phyloP scores from a whole-genome alignment of 2,888 invertebrate species.

The Hyalella azteca region DNA sequence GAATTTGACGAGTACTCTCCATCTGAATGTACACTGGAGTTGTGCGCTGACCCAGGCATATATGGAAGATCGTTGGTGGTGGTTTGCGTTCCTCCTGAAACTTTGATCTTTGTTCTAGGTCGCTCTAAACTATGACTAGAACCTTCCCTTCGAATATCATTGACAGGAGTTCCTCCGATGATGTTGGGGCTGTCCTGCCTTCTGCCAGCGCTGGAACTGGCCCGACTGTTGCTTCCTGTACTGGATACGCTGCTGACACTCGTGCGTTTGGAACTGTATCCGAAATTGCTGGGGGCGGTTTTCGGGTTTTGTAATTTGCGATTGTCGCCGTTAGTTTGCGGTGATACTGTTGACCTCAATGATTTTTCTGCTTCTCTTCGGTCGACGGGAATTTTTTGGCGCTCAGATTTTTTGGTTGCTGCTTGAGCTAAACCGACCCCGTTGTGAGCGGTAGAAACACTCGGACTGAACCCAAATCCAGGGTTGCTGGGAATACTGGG shows the following conservation, averaged over 20 bases:
- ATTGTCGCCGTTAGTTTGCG: slow-evolving; percentile 55
- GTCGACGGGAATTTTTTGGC: slow-evolving; percentile 44
- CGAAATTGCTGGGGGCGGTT: slow-evolving; percentile 57
- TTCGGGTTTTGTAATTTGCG: slow-evolving; percentile 56
- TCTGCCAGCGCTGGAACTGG: not conserved
- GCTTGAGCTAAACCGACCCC: slow-evolving; percentile 41
- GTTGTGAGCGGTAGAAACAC: slow-evolving; percentile 1
- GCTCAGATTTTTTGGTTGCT: slow-evolving; percentile 49
- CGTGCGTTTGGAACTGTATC: slow-evolving; percentile 52
- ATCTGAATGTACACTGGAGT: slow-evolving; percentile 58
- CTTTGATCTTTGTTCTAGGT: slow-evolving; percentile 71
- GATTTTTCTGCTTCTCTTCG: slow-evolving; percentile 41
- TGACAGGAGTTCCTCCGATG: slow-evolving; percentile 24
- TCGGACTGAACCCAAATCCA: slow-evolving; percentile 24
- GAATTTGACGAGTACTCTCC: slow-evolving; percentile 58
- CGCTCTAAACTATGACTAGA: slow-evolving; percentile 58
- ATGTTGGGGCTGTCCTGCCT: slow-evolving; percentile 22
- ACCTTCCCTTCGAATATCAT: slow-evolving; percentile 41
- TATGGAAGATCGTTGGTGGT: slow-evolving; percentile 66
- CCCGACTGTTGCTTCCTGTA: slow-evolving; percentile 35
- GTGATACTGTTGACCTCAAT: slow-evolving; percentile 25
- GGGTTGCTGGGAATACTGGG: slow-evolving; percentile 33
- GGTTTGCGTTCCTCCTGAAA: slow-evolving; percentile 88
- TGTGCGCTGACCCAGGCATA: slow-evolving; percentile 44
- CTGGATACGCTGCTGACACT: slow-evolving; percentile 46